Evolutionary conservation across 2,888 invertebrate genomes (phyloP).

Genomic region (Ophion ventricosus): DNA sequence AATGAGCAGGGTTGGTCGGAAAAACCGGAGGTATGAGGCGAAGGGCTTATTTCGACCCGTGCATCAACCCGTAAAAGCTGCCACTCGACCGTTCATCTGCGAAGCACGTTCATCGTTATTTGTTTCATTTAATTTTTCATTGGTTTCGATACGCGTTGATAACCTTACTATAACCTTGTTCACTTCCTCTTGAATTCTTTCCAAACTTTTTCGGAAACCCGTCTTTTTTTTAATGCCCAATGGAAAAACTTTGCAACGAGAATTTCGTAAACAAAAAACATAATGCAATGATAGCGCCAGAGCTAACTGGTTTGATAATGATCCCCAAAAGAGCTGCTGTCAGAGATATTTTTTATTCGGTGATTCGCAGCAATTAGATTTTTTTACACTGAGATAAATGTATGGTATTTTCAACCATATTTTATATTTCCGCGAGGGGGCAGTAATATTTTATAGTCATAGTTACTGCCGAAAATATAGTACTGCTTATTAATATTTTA

Average conservation of each 20-base stretch:
- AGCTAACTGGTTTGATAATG: neutral
- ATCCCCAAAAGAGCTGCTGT: neutral
- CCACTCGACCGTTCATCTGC: conserved; percentile 59
- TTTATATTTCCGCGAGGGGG: too few relatives aligned
- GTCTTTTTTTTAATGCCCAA: conserved; percentile 1
- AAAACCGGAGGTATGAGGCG: conserved; percentile 27
- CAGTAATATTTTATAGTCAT: too few relatives aligned
- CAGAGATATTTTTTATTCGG: too few relatives aligned
- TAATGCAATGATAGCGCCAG: neutral
- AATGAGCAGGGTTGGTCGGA: conserved; percentile 17
- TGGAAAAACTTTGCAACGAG: neutral
- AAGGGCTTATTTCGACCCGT: conserved; percentile 59
- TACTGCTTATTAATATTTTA: too few relatives aligned
- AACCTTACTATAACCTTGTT: conserved; percentile 24
- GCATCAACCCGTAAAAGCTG: conserved; percentile 59
- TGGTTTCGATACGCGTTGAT: conserved; percentile 63
- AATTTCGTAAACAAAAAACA: neutral
- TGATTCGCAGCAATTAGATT: too few relatives aligned
- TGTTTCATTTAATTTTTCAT: conserved; percentile 71
- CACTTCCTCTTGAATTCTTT: conserved; percentile 13
- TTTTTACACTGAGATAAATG: too few relatives aligned
- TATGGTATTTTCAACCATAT: too few relatives aligned
- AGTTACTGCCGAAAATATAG: too few relatives aligned
- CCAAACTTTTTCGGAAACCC: neutral
- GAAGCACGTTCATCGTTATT: conserved; percentile 67